phyloP scores from a whole-genome alignment of 2,888 invertebrate species.

The Ethmia dodecea region DNA sequence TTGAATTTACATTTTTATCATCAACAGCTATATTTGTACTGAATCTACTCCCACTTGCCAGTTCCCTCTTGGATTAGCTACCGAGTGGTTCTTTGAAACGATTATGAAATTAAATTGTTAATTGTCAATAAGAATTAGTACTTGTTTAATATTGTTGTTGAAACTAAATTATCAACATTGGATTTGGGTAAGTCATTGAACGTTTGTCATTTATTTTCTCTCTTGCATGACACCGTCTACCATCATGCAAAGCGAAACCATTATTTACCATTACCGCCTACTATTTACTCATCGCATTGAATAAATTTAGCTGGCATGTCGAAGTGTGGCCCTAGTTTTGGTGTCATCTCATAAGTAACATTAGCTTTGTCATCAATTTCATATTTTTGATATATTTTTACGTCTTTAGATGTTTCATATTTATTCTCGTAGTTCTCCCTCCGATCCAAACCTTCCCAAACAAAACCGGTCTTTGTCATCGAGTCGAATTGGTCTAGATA shows the following conservation, averaged over 20 bases:
- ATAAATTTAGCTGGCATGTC: slow-evolving; percentile 24
- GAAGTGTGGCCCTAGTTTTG: slow-evolving; percentile 32
- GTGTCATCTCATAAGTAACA: slow-evolving; percentile 37
- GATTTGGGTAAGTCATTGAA: slow-evolving; percentile 23
- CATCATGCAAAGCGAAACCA: slow-evolving; percentile 37
- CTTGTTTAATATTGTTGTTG: slow-evolving; percentile 1
- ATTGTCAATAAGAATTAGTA: too few species aligned
- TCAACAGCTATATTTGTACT: slow-evolving; percentile 30
- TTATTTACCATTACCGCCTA: slow-evolving; percentile 23
- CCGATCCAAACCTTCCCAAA: slow-evolving; percentile 25
- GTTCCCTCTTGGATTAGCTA: slow-evolving; percentile 30
- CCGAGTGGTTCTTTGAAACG: slow-evolving; percentile 22
- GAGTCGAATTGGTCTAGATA: not conserved
- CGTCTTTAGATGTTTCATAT: slow-evolving; percentile 40
- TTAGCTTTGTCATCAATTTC: slow-evolving; percentile 31
- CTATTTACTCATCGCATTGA: slow-evolving; percentile 16
- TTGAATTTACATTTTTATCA: slow-evolving; percentile 46
- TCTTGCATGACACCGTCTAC: slow-evolving; percentile 43
- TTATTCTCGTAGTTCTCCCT: slow-evolving; percentile 22
- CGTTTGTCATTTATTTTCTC: slow-evolving; percentile 25
- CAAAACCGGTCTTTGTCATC: slow-evolving; percentile 44
- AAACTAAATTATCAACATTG: slow-evolving; percentile 8
- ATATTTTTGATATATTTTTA: slow-evolving; percentile 31
- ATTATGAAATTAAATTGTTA: too few species aligned
- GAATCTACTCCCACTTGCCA: slow-evolving; percentile 30